Conservation (phyloP, 2,888 invertebrate genomes). For the Parelbella ahira region DNA sequence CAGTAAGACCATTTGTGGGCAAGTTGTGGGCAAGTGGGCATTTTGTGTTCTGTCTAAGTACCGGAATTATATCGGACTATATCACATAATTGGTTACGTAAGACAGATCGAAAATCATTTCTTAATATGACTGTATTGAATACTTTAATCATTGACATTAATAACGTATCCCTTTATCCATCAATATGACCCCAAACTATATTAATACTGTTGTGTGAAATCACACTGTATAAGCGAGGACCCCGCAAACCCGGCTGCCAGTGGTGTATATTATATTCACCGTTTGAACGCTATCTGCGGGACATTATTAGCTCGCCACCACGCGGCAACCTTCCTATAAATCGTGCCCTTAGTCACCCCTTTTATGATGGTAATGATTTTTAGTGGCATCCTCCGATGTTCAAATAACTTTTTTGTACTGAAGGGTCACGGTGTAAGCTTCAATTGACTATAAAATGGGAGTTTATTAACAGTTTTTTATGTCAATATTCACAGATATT, state of each 20-base stretch:
- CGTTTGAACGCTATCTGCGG: constrained; percentile 13
- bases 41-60: no score
- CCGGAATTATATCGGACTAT: no score
- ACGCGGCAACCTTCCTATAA: constrained; percentile 4
- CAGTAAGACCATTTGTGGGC: no score
- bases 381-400: constrained; percentile 5
- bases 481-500: no score
- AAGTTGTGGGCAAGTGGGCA: no score
- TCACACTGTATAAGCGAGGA: not conserved
- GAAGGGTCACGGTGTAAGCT: not conserved
- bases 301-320: constrained; percentile 18
- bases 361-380: constrained; percentile 16
- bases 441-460: no score
- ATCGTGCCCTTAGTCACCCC: constrained; percentile 2
- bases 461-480: no score
- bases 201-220: constrained; percentile 15
- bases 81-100: no score
- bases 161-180: no score
- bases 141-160: no score
- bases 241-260: constrained; percentile 8
- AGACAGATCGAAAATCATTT: no score
- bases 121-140: no score
- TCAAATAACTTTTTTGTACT: not conserved
- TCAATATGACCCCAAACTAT: not conserved
- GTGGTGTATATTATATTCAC: constrained; percentile 22